These are phyloP conservation scores for Noctua fimbriata DNA, from an alignment of 2,888 invertebrate genomes.

Conservation along the genomic window DNA sequence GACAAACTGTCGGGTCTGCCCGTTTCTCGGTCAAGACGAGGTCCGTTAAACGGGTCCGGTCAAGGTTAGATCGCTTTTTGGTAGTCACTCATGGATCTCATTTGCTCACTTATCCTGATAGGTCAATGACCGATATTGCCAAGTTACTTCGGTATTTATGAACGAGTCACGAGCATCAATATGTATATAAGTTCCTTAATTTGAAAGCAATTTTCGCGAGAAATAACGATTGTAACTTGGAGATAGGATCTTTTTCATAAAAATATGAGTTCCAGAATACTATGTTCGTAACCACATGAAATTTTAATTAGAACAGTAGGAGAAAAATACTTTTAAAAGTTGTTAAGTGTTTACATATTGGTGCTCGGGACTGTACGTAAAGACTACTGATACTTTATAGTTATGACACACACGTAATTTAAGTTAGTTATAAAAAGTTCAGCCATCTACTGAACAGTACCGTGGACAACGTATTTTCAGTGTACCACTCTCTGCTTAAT, in stretches of 20 bases:
- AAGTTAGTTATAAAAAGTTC: neutral
- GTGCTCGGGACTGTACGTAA: neutral
- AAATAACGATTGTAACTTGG: too few relatives aligned
- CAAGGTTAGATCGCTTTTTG: conserved; percentile 49
- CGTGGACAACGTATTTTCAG: neutral
- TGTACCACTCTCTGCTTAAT: neutral
- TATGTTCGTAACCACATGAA: too few relatives aligned
- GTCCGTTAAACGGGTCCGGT: conserved; percentile 25
- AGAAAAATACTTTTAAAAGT: too few relatives aligned
- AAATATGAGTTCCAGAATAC: too few relatives aligned
- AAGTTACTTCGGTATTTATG: neutral
- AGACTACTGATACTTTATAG: neutral
- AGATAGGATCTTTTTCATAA: too few relatives aligned
- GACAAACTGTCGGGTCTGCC: neutral
- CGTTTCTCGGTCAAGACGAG: conserved; percentile 35
- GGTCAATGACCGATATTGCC: neutral
- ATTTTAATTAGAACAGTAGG: too few relatives aligned
- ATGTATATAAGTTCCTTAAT: too few relatives aligned
- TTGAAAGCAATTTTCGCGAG: too few relatives aligned
- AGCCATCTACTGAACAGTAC: neutral
- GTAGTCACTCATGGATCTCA: neutral
- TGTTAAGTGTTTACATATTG: too few relatives aligned
- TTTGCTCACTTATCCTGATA: conserved; percentile 13
- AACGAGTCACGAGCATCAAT: too few relatives aligned
- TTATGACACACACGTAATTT: neutral